Conservation (phyloP, 2,113 vertebrate genomes). For the Urocolius indicus region DNA sequence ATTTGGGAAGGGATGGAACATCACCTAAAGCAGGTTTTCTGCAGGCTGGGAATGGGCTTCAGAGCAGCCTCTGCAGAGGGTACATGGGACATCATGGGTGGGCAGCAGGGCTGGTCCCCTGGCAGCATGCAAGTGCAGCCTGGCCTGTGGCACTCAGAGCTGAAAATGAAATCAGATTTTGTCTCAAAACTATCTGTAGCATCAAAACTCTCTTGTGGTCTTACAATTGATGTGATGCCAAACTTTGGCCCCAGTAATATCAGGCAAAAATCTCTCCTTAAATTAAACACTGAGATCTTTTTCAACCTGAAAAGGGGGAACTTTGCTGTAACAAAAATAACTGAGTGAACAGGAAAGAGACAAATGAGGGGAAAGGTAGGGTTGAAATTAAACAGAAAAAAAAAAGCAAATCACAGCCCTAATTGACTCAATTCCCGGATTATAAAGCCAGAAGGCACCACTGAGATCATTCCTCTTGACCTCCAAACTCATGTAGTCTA, state of each 20-base stretch:
- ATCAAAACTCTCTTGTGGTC: background rate
- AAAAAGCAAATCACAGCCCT: background rate
- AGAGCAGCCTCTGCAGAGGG: fast-evolving
- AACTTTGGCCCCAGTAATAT: background rate
- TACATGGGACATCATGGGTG: background rate
- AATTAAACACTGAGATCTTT: background rate
- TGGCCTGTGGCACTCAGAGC: background rate
- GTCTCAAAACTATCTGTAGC: background rate
- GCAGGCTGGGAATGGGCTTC: background rate
- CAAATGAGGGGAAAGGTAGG: background rate
- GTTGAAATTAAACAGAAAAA: background rate
- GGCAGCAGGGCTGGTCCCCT: background rate
- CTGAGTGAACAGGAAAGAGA: background rate
- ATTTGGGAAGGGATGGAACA: background rate
- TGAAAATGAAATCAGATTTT: background rate
- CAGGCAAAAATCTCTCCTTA: background rate
- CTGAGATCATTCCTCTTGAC: background rate
- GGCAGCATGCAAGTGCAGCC: background rate
- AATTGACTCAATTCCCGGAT: constrained; percentile 31
- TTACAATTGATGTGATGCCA: background rate
- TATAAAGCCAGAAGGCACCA: constrained; percentile 24
- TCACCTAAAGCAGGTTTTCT: background rate
- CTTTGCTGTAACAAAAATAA: background rate
- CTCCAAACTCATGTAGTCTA: background rate
- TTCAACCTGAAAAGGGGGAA: background rate